Conservation (phyloP, 2,888 invertebrate genomes). For the Limnephilus marmoratus region DNA sequence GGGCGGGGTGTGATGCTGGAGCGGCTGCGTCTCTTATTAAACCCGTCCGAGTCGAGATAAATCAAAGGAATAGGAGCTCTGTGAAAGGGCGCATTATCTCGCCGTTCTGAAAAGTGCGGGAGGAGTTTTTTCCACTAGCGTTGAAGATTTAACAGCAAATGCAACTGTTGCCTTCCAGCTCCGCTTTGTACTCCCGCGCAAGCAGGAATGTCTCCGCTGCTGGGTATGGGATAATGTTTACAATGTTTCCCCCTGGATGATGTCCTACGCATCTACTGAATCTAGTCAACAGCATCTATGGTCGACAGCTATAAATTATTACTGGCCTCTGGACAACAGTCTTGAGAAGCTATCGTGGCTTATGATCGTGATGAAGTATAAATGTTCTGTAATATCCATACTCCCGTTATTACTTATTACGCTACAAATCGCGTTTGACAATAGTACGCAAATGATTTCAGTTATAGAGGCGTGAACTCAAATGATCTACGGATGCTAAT, state of each 20-base stretch:
- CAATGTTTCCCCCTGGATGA: conserved; percentile 36
- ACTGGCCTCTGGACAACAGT: neutral
- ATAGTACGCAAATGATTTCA: neutral
- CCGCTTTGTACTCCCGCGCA: conserved; percentile 34
- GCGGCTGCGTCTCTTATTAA: conserved; percentile 47
- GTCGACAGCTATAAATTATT: neutral
- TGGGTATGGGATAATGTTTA: conserved; percentile 42
- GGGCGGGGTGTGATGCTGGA: conserved; percentile 42
- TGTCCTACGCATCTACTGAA: conserved; percentile 13
- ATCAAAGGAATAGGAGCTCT: neutral
- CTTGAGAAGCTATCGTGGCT: neutral
- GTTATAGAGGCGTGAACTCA: neutral
- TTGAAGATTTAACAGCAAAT: neutral
- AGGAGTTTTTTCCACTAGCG: neutral
- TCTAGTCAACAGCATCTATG: neutral
- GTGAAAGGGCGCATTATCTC: neutral
- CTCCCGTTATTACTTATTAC: neutral
- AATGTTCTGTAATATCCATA: conserved; percentile 4
- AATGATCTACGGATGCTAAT: neutral
- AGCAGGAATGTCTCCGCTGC: conserved; percentile 36
- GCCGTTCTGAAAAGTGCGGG: neutral
- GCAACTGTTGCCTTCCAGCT: neutral
- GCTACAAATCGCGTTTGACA: neutral
- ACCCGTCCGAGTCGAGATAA: conserved; percentile 9
- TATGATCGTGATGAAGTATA: neutral